Evolutionary conservation across 2,888 invertebrate genomes (phyloP).

Genomic region (Muschampia plurimacula): DNA sequence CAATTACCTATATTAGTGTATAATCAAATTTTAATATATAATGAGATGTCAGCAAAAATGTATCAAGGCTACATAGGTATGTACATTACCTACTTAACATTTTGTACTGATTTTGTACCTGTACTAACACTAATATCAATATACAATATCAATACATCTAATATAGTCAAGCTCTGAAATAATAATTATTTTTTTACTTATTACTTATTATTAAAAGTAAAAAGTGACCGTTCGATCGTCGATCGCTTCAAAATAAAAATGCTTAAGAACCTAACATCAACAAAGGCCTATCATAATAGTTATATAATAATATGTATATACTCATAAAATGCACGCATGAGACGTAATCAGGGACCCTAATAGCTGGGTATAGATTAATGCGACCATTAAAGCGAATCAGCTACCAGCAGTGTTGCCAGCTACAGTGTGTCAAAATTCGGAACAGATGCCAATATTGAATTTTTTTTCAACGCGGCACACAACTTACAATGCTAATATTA

Average conservation of each 20-base stretch:
- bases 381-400: constrained; percentile 54
- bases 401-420: constrained; percentile 46
- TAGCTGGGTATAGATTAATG: constrained; percentile 58
- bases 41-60: too few species aligned
- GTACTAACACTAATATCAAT: too few species aligned
- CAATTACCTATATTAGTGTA: too few species aligned
- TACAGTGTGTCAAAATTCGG: background rate
- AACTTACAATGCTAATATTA: too few species aligned
- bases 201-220: background rate
- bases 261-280: background rate
- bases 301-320: constrained; percentile 6
- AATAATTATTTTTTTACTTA: too few species aligned
- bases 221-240: background rate
- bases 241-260: constrained; percentile 19
- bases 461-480: too few species aligned
- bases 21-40: too few species aligned
- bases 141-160: too few species aligned
- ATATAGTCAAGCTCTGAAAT: too few species aligned
- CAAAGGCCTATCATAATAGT: constrained; percentile 25
- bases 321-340: constrained; percentile 49
- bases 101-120: too few species aligned
- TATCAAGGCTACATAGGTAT: too few species aligned
- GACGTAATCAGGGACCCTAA: constrained; percentile 53
- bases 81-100: too few species aligned
- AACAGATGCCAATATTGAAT: background rate